phyloP scores from a whole-genome alignment of 1,140 invertebrate genomes.

The Eueides isabella region DNA sequence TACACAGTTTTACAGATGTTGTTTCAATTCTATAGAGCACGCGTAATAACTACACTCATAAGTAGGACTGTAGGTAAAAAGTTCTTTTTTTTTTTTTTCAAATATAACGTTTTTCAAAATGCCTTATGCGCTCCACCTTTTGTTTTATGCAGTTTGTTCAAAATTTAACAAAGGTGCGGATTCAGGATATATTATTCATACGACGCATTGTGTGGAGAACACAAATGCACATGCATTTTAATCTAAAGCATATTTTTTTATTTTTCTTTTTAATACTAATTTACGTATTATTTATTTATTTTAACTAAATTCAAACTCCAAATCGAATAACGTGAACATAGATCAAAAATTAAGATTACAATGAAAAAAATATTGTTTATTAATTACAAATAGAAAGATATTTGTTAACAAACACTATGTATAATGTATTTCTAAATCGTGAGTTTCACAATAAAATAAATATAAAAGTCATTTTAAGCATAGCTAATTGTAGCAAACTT shows the following conservation, averaged over 20 bases:
- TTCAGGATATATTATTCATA: conserved; percentile 58
- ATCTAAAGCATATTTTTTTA: conserved; percentile 4
- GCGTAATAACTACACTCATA: conserved; percentile 7
- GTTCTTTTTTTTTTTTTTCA: conserved; percentile 15
- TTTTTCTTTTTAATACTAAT: not conserved
- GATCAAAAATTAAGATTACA: too few species aligned
- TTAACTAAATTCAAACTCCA: too few species aligned
- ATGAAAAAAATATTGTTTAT: too few species aligned
- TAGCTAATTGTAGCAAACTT: too few species aligned
- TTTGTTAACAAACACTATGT: too few species aligned
- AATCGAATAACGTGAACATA: too few species aligned
- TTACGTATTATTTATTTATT: not conserved
- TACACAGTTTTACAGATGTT: not conserved
- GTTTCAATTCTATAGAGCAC: not conserved
- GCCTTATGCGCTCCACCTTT: conserved; percentile 15
- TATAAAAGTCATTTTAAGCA: too few species aligned
- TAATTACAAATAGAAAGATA: too few species aligned
- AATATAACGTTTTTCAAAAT: conserved; percentile 24
- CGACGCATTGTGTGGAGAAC: conserved; percentile 41
- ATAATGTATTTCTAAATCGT: too few species aligned
- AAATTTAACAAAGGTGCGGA: conserved; percentile 30
- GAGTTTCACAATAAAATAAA: too few species aligned
- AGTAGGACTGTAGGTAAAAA: not conserved
- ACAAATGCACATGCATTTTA: conserved; percentile 6
- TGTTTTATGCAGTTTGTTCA: conserved; percentile 22